Base-by-base conservation (phyloP, 2,888 invertebrate genomes). In the Flexamia atlantica region DNA sequence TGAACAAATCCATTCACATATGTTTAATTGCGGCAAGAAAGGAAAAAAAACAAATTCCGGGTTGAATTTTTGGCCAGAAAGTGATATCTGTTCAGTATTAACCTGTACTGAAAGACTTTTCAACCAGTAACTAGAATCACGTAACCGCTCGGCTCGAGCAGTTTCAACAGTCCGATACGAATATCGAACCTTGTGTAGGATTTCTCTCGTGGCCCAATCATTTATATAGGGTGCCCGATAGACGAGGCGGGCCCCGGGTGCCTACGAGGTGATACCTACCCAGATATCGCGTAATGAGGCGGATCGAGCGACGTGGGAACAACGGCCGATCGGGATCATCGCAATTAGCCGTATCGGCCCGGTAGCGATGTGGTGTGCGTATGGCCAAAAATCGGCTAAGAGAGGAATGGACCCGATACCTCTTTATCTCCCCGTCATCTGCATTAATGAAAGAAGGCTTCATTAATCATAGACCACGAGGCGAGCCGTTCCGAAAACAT, bases 381-480 rank as follows among this genome's bases (percentile, higher is more conserved):
- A 28, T 46, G 82, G 53, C 82, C 70, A 72, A 82, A 82, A 23
- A 53, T 82, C 70, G 50, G 82, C 50, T 82, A 74, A 74, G 46
- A 83, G 82, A 83, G 40, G 28, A 74, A 70, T 64, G 42, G 64
- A 20, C 30, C 36, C 36, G 81, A 81, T 82, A 82, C 23, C 32
- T 23, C 74, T 83, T 74, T 74, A 83, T 83, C 82, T 74, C 82
- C 30, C 82, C 30, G 40, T 83, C 60, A 83, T 83, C 74, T 57
- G 82, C 74, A 83, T 83, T 83, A 83, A 83, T 83, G 74, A 83
- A 83, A 83, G 82, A 74, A 25, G 82, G 25, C 40, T 36, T 60
- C 82, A 82, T 82, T 82, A 82, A 82, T 82, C 82, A 57, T 36
- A 83, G 17, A 40, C 57, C 42, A 60, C 46, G 10, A 40, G 14